Evolutionary conservation across 2,888 invertebrate species (phyloP).

Genomic region (Schizaphis graminum): DNA sequence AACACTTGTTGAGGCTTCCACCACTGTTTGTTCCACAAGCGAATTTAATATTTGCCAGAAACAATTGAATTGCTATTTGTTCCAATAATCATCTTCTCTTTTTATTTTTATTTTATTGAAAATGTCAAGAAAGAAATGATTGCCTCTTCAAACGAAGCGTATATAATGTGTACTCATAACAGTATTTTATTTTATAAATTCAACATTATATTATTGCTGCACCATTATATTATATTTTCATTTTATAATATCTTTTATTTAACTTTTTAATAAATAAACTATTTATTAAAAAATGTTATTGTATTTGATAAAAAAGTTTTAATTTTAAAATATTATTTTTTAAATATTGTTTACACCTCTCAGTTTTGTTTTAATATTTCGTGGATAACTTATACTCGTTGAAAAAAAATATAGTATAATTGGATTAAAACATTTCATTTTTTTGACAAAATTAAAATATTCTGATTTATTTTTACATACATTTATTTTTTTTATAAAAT

Average conservation of each 20-base stretch:
- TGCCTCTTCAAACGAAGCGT: slow-evolving; percentile 5
- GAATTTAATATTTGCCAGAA: slow-evolving; percentile 45
- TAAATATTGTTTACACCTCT: neutral
- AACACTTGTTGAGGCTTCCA: slow-evolving; percentile 55
- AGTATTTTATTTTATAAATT: neutral
- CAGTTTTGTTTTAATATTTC: neutral
- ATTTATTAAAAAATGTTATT: neutral
- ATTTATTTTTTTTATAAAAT: neutral
- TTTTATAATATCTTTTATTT: neutral
- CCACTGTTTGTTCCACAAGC: slow-evolving; percentile 35
- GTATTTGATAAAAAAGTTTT: neutral
- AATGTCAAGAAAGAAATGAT: slow-evolving; percentile 44
- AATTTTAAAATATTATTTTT: neutral
- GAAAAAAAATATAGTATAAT: neutral
- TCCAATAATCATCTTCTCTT: slow-evolving; percentile 32
- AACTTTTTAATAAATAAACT: neutral
- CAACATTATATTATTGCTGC: neutral
- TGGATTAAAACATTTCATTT: neutral
- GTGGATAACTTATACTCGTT: neutral
- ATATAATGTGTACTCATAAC: neutral
- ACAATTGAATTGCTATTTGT: slow-evolving; percentile 52
- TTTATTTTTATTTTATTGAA: neutral
- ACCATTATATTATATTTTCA: neutral
- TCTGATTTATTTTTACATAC: neutral
- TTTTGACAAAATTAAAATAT: neutral